phyloP scores from a whole-genome alignment of 1,140 invertebrate genomes.

The Xylocopa sonorina region DNA sequence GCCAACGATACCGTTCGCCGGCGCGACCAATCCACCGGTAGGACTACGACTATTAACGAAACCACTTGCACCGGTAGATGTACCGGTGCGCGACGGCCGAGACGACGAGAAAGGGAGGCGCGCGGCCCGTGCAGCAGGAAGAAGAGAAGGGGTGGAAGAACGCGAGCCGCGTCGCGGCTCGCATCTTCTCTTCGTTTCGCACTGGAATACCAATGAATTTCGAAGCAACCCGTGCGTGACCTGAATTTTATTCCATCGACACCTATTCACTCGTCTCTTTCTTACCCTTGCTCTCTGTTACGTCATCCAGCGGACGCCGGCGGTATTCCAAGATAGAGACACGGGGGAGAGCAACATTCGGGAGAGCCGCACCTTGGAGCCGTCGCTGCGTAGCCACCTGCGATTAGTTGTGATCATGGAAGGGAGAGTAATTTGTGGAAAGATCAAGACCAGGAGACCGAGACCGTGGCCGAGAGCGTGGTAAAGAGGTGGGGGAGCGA shows the following conservation, averaged over 20 bases:
- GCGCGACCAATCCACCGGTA: background rate
- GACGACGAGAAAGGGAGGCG: background rate
- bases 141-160: background rate
- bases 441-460: slow-evolving; percentile 2
- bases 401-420: background rate
- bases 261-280: background rate
- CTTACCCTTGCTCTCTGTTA: background rate
- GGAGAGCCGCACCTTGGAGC: too few relatives aligned
- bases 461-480: slow-evolving; percentile 14
- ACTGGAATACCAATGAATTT: slow-evolving; percentile 32
- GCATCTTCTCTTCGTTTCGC: background rate
- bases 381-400: background rate
- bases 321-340: too few relatives aligned
- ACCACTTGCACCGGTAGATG: slow-evolving; percentile 5
- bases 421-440: slow-evolving; percentile 10
- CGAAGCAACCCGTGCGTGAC: background rate
- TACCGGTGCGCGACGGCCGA: background rate
- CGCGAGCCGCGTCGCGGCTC: background rate
- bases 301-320: too few relatives aligned
- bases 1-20: background rate
- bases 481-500: slow-evolving; percentile 50
- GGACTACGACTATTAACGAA: background rate
- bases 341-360: too few relatives aligned
- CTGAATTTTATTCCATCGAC: background rate
- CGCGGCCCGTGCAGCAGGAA: background rate